A percentile compares a stretch with the other conserved stretches of the same genome.
Conservation (phyloP, 2,888 invertebrate species). For the Cheilosia vernalis region DNA sequence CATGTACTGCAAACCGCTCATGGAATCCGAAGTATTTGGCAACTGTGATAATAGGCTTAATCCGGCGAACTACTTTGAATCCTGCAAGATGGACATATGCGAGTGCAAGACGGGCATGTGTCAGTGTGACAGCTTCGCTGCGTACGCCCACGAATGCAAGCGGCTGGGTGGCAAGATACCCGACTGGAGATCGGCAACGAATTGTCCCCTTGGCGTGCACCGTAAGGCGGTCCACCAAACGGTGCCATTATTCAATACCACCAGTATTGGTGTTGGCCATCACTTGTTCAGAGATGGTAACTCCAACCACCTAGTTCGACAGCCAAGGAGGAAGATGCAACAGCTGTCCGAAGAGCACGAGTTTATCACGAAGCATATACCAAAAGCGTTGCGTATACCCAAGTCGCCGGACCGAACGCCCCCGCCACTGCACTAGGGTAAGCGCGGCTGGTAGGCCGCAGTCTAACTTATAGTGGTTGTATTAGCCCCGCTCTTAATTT, state of each 20-base stretch:
- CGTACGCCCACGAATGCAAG: conserved; percentile 94
- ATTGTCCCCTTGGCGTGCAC: conserved; percentile 85
- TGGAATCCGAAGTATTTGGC: conserved; percentile 86
- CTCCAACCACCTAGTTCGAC: conserved; percentile 29
- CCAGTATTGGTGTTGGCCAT: conserved; percentile 70
- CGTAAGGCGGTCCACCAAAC: conserved; percentile 75
- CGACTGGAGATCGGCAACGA: conserved; percentile 89
- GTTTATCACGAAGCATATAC: conserved; percentile 82
- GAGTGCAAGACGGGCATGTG: conserved; percentile 92
- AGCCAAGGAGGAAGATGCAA: conserved; percentile 68
- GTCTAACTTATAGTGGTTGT: conserved; percentile 44
- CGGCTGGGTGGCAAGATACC: conserved; percentile 89
- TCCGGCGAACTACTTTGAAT: conserved; percentile 92
- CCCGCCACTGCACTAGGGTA: conserved; percentile 81
- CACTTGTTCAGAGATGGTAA: conserved; percentile 34
- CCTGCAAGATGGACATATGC: conserved; percentile 94
- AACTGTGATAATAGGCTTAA: conserved; percentile 92
- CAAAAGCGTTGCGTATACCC: conserved; percentile 80
- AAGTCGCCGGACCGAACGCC: conserved; percentile 83
- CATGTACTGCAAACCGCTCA: conserved; percentile 85
- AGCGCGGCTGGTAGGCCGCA: conserved; percentile 61
- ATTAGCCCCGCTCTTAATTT: conserved; percentile 58
- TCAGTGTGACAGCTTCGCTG: conserved; percentile 94
- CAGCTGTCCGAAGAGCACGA: conserved; percentile 78
- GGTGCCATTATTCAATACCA: conserved; percentile 73